These are phyloP conservation scores for Barnardius zonarius DNA, from an alignment of 2,113 vertebrate genomes.

Conservation along the genomic window DNA sequence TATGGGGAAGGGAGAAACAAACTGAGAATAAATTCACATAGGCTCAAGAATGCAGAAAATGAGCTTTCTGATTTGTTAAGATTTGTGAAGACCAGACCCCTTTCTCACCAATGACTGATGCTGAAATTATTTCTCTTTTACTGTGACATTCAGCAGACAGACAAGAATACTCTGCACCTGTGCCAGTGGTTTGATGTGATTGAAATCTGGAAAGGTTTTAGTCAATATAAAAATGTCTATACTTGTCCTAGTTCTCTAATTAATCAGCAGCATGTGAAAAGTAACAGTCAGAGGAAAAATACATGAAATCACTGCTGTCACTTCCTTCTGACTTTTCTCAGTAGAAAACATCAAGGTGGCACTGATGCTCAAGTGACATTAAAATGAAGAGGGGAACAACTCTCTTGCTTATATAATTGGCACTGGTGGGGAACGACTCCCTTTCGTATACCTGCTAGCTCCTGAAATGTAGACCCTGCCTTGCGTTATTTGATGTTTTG, in stretches of 20 bases:
- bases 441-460: not conserved
- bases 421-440: not conserved
- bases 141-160: not conserved
- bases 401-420: not conserved
- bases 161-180: not conserved
- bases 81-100: not conserved
- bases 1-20: not conserved
- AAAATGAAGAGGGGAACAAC: not conserved
- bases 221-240: not conserved
- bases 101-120: not conserved
- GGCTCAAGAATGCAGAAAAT: not conserved
- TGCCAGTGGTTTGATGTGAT: not conserved
- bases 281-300: not conserved
- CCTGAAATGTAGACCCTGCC: not conserved
- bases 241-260: not conserved
- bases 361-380: not conserved
- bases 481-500: not conserved
- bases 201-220: not conserved
- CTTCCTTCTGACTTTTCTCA: not conserved
- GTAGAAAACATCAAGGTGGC: not conserved
- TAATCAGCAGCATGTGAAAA: not conserved
- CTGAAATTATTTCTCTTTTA: not conserved
- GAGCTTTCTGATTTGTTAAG: not conserved
- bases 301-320: not conserved
- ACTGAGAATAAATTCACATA: not conserved